These are phyloP conservation scores for Aphelinus certus DNA, from an alignment of 1,140 invertebrate genomes.

Conservation along the genomic window DNA sequence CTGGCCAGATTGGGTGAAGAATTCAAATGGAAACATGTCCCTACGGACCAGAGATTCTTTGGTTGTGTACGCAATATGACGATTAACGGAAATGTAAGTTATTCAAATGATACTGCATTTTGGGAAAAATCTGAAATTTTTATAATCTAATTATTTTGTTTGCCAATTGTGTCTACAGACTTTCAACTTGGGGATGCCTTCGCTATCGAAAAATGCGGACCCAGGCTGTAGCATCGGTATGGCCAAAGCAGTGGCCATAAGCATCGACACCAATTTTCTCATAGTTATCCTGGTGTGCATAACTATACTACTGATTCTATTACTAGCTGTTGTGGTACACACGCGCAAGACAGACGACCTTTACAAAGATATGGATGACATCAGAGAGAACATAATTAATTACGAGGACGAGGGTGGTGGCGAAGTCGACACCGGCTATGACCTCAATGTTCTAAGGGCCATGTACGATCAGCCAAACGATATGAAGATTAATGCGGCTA, in stretches of 20 bases:
- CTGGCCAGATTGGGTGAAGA: slow-evolving; percentile 68
- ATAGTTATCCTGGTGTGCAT: slow-evolving; percentile 86
- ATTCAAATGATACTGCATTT: neutral
- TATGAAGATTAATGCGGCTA: slow-evolving; percentile 54
- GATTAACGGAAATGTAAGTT: slow-evolving; percentile 75
- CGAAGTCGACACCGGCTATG: slow-evolving; percentile 93
- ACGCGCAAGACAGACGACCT: slow-evolving; percentile 84
- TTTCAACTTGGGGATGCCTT: slow-evolving; percentile 81
- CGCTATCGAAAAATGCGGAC: slow-evolving; percentile 73
- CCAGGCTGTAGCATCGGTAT: slow-evolving; percentile 75
- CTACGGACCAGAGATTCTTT: slow-evolving; percentile 74
- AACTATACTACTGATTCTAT: slow-evolving; percentile 79
- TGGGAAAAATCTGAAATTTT: neutral
- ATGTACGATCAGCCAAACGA: slow-evolving; percentile 72
- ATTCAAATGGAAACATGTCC: slow-evolving; percentile 74
- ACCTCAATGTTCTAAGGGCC: slow-evolving; percentile 86
- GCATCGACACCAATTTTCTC: slow-evolving; percentile 84
- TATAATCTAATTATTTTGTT: too few species aligned
- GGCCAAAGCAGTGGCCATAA: slow-evolving; percentile 79
- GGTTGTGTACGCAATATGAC: slow-evolving; percentile 90
- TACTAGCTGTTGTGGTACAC: slow-evolving; percentile 88
- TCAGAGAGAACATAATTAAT: slow-evolving; percentile 95
- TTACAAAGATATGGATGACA: slow-evolving; percentile 94
- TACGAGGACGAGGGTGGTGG: slow-evolving; percentile 98
- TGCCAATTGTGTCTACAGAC: slow-evolving; percentile 60